Evolutionary conservation across 2,113 vertebrate species (phyloP), one percentile per base, ranked within the genome.

Genomic region (Tetrao urogallus): DNA sequence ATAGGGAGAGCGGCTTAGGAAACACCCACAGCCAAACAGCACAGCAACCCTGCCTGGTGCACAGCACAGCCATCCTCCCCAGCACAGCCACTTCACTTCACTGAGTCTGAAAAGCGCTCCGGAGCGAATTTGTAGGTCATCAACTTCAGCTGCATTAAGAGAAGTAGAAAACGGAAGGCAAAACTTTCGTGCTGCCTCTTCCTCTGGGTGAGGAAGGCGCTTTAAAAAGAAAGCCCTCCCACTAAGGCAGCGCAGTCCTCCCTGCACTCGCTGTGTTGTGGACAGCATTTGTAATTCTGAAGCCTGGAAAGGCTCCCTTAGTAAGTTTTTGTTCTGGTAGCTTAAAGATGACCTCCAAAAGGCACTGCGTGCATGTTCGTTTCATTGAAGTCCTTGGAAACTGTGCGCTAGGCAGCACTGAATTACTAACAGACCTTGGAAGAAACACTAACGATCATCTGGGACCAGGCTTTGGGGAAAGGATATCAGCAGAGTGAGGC

Each of bases 341-440:
- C 79, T 94, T 86, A 88, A 86, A 90, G 91, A 93, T 60, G 75
- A 92, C 94, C 89, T 96, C 87, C 82, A 91, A 36, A 85, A 92
- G 78, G 85, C 77, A 84, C 19, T 77, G 0, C 56, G 58, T 15
- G 30, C 25, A 6, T 79, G 82, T n/a, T 36, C 28, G 17, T 57
- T 87, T 77, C 54, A 70, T 69, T 67, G 24, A 71, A 69, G 72
- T 82, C 60, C 34, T 74, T 27, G 82, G 19, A 67, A 91, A 74
- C 36, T 24, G n/a, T 1, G 0, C 28, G 67, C 45, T 54, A 27
- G 40, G 85, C 84, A 87, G 71, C 30, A 32, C 11, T 45, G 38
- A 79, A 36, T 28, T 47, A 61, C 0, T 2, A 75, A 11, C 8
- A 75, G n/a, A 5, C 11, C 24, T 57, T 82, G 77, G 58, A 61